phyloP scores from a whole-genome alignment of 2,797 vertebrate genomes.

The Hyperoplus immaculatus region DNA sequence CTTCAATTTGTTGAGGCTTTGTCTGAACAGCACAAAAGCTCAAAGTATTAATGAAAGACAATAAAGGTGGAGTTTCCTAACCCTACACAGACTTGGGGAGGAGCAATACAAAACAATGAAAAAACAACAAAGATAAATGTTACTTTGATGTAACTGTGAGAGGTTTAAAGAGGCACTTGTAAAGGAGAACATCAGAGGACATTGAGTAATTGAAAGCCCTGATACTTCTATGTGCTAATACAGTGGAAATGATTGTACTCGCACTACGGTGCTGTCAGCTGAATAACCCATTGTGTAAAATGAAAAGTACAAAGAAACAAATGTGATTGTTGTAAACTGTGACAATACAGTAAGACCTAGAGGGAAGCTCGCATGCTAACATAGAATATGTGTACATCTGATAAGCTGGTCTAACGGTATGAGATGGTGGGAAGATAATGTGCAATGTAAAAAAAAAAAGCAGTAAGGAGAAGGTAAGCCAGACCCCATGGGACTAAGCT shows the following conservation, averaged over 20 bases:
- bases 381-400: neutral
- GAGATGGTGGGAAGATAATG: slow-evolving; percentile 9
- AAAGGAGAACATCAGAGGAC: slow-evolving; percentile 42
- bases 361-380: neutral
- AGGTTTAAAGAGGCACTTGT: slow-evolving; percentile 30
- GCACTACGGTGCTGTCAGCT: neutral
- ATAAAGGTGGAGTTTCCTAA: slow-evolving; percentile 6
- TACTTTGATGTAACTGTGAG: slow-evolving; percentile 21
- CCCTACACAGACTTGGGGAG: neutral
- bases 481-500: slow-evolving; percentile 57
- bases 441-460: slow-evolving; percentile 21
- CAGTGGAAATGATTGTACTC: neutral
- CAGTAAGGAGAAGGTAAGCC: slow-evolving; percentile 53
- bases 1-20: neutral
- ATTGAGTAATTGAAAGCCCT: slow-evolving; percentile 37
- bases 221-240: neutral
- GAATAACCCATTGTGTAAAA: slow-evolving; percentile 1
- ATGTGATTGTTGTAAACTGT: neutral
- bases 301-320: neutral
- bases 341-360: neutral
- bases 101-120: slow-evolving; percentile 6
- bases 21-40: neutral
- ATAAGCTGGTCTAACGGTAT: neutral
- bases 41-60: slow-evolving; percentile 9
- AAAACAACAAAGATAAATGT: slow-evolving; percentile 21